Conservation (phyloP, 1,140 invertebrate genomes). For the Pectinophora gossypiella region DNA sequence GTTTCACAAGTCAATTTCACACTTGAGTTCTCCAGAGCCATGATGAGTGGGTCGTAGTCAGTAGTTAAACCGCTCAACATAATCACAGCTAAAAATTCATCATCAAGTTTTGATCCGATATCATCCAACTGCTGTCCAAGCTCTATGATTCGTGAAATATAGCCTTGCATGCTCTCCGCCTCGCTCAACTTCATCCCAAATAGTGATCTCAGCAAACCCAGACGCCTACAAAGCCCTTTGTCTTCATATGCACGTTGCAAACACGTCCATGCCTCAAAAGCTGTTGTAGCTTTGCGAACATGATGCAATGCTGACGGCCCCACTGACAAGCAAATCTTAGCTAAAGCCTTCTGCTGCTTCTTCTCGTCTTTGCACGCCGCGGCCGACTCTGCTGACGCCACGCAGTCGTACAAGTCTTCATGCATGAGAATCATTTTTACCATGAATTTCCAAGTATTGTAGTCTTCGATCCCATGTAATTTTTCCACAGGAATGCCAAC, state of each 20-base stretch:
- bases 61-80: slow-evolving; percentile 17
- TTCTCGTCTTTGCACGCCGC: slow-evolving; percentile 1
- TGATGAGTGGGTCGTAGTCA: slow-evolving; percentile 15
- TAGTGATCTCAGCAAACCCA: slow-evolving; percentile 15
- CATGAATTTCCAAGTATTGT: slow-evolving; percentile 18
- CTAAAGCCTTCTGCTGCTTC: not conserved
- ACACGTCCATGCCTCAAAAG: slow-evolving; percentile 15
- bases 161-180: not conserved
- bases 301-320: not conserved
- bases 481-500: slow-evolving; percentile 6
- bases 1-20: slow-evolving; percentile 8
- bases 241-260: slow-evolving; percentile 21
- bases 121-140: slow-evolving; percentile 3
- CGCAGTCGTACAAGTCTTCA: slow-evolving; percentile 17
- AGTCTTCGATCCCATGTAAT: slow-evolving; percentile 10
- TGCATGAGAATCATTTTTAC: slow-evolving; percentile 20
- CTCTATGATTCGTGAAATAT: not conserved
- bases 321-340: slow-evolving; percentile 8
- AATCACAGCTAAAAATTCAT: slow-evolving; percentile 15
- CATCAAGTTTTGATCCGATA: slow-evolving; percentile 10
- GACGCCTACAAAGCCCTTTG: slow-evolving; percentile 16
- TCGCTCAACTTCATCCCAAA: slow-evolving; percentile 11
- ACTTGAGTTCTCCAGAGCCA: slow-evolving; percentile 12
- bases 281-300: slow-evolving; percentile 9
- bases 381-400: not conserved